Evolutionary conservation across 2,797 vertebrate species (phyloP).

Genomic region (Sebastes melanostomus): DNA sequence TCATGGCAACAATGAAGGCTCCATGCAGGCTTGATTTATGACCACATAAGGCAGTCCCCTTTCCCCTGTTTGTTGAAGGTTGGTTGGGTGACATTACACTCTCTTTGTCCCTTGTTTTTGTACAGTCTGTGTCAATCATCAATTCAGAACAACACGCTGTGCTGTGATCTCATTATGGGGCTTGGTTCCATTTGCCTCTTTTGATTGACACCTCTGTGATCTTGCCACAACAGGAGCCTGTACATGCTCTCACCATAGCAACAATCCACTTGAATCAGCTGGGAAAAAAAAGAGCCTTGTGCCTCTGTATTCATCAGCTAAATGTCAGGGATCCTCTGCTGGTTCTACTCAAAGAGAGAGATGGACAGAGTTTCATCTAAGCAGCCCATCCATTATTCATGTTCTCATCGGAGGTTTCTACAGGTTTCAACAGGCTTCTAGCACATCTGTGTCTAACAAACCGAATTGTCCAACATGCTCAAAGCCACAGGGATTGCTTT

Average conservation of each 20-base stretch:
- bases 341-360: constrained; percentile 35
- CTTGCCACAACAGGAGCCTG: constrained; percentile 40
- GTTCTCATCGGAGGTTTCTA: constrained; percentile 43
- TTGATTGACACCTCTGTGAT: constrained; percentile 58
- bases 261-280: constrained; percentile 59
- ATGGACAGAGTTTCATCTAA: constrained; percentile 37
- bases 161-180: constrained; percentile 45
- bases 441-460: constrained; percentile 64
- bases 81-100: not conserved
- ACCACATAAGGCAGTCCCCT: not conserved
- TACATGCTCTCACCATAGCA: constrained; percentile 70
- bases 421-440: constrained; percentile 63
- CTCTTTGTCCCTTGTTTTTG: not conserved
- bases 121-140: constrained; percentile 1
- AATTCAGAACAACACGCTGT: constrained; percentile 13
- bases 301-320: constrained; percentile 61
- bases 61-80: not conserved
- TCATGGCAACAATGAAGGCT: not conserved
- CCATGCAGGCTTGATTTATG: constrained; percentile 20
- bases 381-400: constrained; percentile 70
- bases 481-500: constrained; percentile 66
- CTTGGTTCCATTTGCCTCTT: constrained; percentile 30
- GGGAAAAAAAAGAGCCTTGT: not conserved
- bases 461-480: constrained; percentile 63
- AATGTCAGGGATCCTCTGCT: constrained; percentile 68